Conservation (phyloP, 2,888 invertebrate species). For the Lampropteryx suffumata region DNA sequence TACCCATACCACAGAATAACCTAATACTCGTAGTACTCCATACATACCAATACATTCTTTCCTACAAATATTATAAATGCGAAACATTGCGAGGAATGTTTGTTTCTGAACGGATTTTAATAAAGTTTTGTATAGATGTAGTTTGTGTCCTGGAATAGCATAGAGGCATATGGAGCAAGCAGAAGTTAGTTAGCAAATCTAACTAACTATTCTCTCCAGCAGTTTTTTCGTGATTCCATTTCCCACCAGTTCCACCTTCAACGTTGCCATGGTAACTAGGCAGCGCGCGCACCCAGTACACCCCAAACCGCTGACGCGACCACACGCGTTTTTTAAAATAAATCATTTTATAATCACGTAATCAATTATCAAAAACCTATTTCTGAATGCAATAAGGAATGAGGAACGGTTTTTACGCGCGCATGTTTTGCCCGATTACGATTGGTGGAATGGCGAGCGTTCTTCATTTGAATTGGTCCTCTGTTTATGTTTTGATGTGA, state of each 20-base stretch:
- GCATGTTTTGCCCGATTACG: neutral
- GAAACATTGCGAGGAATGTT: too few relatives aligned
- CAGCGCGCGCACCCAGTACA: slow-evolving; percentile 78
- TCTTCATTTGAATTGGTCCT: neutral
- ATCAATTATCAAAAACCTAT: slow-evolving; percentile 4
- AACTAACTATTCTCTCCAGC: neutral
- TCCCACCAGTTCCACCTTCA: slow-evolving; percentile 19
- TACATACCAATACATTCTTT: too few relatives aligned
- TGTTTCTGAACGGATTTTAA: too few relatives aligned
- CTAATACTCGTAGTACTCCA: too few relatives aligned
- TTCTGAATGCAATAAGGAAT: neutral
- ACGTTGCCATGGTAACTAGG: slow-evolving; percentile 61
- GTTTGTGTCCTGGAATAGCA: too few relatives aligned
- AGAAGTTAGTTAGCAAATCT: too few relatives aligned
- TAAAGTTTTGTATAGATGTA: too few relatives aligned
- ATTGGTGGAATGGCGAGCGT: slow-evolving; percentile 2
- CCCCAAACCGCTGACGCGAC: slow-evolving; percentile 45
- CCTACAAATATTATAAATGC: too few relatives aligned
- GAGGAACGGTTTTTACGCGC: neutral
- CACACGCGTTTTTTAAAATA: slow-evolving; percentile 57
- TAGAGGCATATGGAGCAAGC: too few relatives aligned
- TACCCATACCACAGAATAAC: too few relatives aligned
- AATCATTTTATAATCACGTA: slow-evolving; percentile 34
- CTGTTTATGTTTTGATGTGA: slow-evolving; percentile 5
- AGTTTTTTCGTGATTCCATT: slow-evolving; percentile 17